Percentiles rank a stretch among this genome's conserved stretches.
Conservation (phyloP, 2,888 invertebrate species). For the Phasia obesa region DNA sequence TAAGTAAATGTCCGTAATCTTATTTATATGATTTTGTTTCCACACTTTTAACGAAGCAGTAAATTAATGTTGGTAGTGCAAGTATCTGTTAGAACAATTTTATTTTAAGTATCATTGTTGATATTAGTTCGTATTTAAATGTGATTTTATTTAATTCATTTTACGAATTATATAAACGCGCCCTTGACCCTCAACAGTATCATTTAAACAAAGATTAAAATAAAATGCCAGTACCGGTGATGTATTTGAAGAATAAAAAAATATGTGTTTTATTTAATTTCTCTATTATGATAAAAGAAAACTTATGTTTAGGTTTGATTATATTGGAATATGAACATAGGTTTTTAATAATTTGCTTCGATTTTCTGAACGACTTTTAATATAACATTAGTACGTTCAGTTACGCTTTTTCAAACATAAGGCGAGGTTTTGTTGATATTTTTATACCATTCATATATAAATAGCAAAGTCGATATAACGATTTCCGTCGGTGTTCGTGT, state of each 20-base stretch:
- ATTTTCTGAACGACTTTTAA: no score
- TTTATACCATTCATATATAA: no score
- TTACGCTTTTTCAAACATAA: no score
- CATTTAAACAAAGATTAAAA: conserved; percentile 46
- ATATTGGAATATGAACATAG: no score
- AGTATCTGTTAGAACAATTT: conserved; percentile 38
- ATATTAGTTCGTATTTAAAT: conserved; percentile 67
- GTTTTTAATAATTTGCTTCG: no score
- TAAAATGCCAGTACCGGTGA: conserved; percentile 58
- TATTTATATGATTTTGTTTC: background rate
- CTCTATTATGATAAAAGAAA: no score
- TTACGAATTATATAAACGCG: conserved; percentile 15
- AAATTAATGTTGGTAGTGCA: conserved; percentile 35
- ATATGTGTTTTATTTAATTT: conserved; percentile 31
- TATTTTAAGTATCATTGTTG: conserved; percentile 59
- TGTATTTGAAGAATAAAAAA: conserved; percentile 39
- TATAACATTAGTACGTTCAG: no score
- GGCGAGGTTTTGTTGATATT: no score
- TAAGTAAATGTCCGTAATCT: conserved; percentile 36
- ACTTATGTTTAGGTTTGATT: no score
- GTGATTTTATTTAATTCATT: conserved; percentile 57
- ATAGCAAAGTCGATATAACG: no score
- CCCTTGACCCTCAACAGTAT: conserved; percentile 33
- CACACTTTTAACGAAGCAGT: background rate
- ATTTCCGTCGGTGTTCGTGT: no score